Percentiles rank a stretch among this genome's conserved stretches.
These are phyloP conservation scores for Rousettus leschenaultii DNA, from an alignment of 2,113 vertebrate species.

Conservation along the genomic window DNA sequence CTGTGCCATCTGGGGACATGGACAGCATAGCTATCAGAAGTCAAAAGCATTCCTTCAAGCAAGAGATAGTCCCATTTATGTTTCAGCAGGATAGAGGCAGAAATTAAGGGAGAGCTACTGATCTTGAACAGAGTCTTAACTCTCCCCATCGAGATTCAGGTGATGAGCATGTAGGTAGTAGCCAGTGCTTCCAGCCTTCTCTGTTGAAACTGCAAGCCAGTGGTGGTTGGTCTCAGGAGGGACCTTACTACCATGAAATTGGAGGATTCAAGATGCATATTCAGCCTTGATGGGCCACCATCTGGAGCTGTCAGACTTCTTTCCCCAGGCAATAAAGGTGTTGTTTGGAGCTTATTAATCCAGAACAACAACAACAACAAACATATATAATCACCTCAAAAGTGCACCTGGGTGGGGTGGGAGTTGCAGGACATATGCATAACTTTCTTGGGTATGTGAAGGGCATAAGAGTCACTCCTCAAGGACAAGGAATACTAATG, in stretches of 20 bases:
- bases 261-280: not conserved
- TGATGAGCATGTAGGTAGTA: accelerated
- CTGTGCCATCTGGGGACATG: constrained; percentile 17
- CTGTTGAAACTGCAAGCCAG: not conserved
- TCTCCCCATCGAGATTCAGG: not conserved
- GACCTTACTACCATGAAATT: not conserved
- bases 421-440: not conserved
- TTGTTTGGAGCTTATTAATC: constrained; percentile 68
- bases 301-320: constrained; percentile 57
- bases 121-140: not conserved
- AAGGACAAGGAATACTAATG: constrained; percentile 49
- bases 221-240: not conserved
- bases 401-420: constrained; percentile 51
- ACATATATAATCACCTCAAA: constrained; percentile 26
- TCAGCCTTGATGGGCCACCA: constrained; percentile 29
- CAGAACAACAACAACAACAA: constrained; percentile 41
- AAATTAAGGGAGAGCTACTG: not conserved
- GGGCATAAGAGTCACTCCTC: constrained; percentile 52
- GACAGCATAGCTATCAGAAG: not conserved
- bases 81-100: not conserved
- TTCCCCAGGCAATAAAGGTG: constrained; percentile 34
- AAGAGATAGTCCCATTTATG: not conserved
- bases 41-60: not conserved
- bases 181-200: not conserved
- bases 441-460: constrained; percentile 68